Percentiles rank a stretch among this genome's conserved stretches.
Evolutionary conservation across 2,888 invertebrate species (phyloP).

Genomic region (Orchesellides sinensis): DNA sequence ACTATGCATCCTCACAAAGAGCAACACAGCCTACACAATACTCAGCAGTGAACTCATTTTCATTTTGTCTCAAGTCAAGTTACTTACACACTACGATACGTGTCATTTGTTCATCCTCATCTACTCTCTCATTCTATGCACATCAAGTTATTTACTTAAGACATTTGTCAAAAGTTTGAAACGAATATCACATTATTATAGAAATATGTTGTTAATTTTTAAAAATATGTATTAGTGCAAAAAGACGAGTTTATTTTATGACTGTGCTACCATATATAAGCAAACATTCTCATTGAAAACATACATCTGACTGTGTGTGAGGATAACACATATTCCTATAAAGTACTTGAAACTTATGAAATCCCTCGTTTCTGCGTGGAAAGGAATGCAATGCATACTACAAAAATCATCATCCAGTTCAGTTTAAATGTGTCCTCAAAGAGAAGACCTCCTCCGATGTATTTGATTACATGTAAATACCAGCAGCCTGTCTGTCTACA

Average conservation of each 20-base stretch:
- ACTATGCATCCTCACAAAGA: too few relatives aligned
- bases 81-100: conserved; percentile 43
- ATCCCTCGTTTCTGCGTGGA: background rate
- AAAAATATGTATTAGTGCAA: conserved; percentile 33
- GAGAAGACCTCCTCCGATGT: conserved; percentile 42
- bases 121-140: conserved; percentile 29
- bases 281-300: conserved; percentile 11
- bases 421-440: background rate
- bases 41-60: conserved; percentile 61
- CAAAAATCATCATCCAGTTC: too few relatives aligned
- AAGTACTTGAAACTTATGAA: background rate
- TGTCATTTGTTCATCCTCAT: conserved; percentile 56
- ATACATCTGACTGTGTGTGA: background rate
- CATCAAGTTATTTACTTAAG: conserved; percentile 27
- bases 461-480: conserved; percentile 28
- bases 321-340: background rate
- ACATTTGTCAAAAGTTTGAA: conserved; percentile 50
- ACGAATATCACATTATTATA: conserved; percentile 26
- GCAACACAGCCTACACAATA: conserved; percentile 28
- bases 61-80: conserved; percentile 54
- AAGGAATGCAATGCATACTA: background rate
- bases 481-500: background rate
- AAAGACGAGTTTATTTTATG: too few relatives aligned
- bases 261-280: too few relatives aligned
- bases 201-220: conserved; percentile 57